A percentile compares a stretch with the other conserved stretches of the same genome.
These are phyloP conservation scores for Folsomia candida DNA, from an alignment of 2,888 invertebrate genomes.

Conservation along the genomic window DNA sequence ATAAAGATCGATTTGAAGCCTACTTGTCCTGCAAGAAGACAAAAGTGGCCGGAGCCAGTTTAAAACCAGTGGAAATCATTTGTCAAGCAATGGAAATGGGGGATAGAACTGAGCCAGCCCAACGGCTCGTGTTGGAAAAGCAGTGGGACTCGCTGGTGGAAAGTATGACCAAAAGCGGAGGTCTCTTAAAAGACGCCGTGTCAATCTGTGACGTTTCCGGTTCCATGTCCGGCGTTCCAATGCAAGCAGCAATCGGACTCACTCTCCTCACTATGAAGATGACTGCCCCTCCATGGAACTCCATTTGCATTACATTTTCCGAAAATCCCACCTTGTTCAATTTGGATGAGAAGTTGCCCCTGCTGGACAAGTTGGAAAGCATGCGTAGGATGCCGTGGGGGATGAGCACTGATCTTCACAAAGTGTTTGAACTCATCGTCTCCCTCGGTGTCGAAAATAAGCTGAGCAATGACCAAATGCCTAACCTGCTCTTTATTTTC, in stretches of 20 bases:
- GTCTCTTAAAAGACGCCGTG: conserved; percentile 27
- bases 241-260: conserved; percentile 40
- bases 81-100: conserved; percentile 14
- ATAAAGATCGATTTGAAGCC: conserved; percentile 24
- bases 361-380: conserved; percentile 23
- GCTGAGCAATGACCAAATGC: conserved; percentile 31
- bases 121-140: conserved; percentile 26
- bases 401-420: conserved; percentile 31
- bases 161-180: conserved; percentile 26
- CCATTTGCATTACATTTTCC: conserved; percentile 34
- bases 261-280: conserved; percentile 37
- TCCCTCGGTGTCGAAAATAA: conserved; percentile 23
- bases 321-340: conserved; percentile 26
- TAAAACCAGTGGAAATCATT: conserved; percentile 40
- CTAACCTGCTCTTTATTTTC: conserved; percentile 36
- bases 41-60: conserved; percentile 42
- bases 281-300: conserved; percentile 30
- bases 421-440: conserved; percentile 32
- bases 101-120: not conserved
- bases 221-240: conserved; percentile 41
- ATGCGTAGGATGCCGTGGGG: conserved; percentile 34
- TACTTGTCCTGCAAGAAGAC: conserved; percentile 22
- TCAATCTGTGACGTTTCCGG: conserved; percentile 42
- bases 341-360: conserved; percentile 2
- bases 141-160: conserved; percentile 39